Evolutionary conservation across 2,797 vertebrate genomes (phyloP).

Genomic region (Gallinago stenura): DNA sequence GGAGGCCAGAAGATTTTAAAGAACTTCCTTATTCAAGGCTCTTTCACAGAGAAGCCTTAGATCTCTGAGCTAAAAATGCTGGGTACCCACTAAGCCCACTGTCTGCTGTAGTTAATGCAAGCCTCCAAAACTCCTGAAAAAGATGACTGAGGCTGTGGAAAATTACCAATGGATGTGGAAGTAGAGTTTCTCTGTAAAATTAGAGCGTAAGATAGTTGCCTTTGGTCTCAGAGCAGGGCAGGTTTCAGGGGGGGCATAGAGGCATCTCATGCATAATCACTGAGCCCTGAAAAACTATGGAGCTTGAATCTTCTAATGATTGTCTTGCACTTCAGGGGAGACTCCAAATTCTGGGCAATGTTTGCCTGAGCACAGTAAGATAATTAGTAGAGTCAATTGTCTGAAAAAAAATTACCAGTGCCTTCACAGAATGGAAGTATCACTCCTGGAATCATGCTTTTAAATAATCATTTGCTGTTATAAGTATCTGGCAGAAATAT

Average conservation of each 20-base stretch:
- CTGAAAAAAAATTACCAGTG: not conserved
- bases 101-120: not conserved
- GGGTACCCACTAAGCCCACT: not conserved
- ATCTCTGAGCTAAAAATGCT: not conserved
- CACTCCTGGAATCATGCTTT: not conserved
- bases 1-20: not conserved
- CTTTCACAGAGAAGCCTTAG: not conserved
- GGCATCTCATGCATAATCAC: not conserved
- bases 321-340: not conserved
- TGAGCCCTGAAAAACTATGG: not conserved
- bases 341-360: not conserved
- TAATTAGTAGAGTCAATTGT: not conserved
- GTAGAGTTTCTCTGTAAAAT: not conserved
- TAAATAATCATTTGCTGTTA: not conserved
- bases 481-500: not conserved
- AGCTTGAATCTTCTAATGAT: not conserved
- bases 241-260: not conserved
- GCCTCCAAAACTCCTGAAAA: not conserved
- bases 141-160: not conserved
- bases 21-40: not conserved
- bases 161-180: not conserved
- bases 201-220: not conserved
- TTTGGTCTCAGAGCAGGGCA: not conserved
- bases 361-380: not conserved
- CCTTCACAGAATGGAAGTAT: not conserved